Percentiles rank a stretch among this genome's conserved stretches.
phyloP scores from a whole-genome alignment of 2,113 vertebrate species.

The Sebastes schlegelii region DNA sequence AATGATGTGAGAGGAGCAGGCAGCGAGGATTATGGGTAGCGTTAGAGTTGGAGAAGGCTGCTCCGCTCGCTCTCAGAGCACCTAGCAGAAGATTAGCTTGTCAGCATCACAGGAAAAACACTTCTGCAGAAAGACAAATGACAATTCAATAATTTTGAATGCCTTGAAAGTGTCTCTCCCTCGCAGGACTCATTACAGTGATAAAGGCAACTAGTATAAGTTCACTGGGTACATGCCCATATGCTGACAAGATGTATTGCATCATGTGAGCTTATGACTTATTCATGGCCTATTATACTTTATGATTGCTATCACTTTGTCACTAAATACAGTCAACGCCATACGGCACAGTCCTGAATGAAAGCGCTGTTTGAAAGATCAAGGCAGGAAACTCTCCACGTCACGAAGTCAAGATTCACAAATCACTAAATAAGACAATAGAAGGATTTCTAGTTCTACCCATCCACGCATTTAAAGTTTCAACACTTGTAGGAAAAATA shows the following conservation, averaged over 20 bases:
- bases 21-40: slow-evolving; percentile 59
- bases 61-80: slow-evolving; percentile 43
- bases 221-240: slow-evolving; percentile 55
- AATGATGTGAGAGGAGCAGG: slow-evolving; percentile 63
- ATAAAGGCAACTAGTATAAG: slow-evolving; percentile 67
- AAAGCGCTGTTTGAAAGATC: slow-evolving; percentile 46
- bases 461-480: not conserved
- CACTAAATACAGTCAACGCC: slow-evolving; percentile 64
- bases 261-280: slow-evolving; percentile 66
- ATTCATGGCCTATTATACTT: slow-evolving; percentile 73
- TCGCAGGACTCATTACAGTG: slow-evolving; percentile 71
- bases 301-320: slow-evolving; percentile 67
- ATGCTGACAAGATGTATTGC: slow-evolving; percentile 65
- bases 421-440: slow-evolving; percentile 12
- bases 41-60: slow-evolving; percentile 25
- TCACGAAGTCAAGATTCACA: slow-evolving; percentile 26
- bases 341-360: slow-evolving; percentile 27
- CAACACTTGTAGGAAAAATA: not conserved
- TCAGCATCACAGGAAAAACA: slow-evolving; percentile 68
- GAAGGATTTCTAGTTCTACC: not conserved
- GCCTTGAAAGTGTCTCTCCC: slow-evolving; percentile 58
- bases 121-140: slow-evolving; percentile 64
- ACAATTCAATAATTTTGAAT: slow-evolving; percentile 69
- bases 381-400: slow-evolving; percentile 9
- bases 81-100: slow-evolving; percentile 67